Base-by-base conservation (phyloP, 2,888 invertebrate genomes). In the Aspidiotus rigidus region DNA sequence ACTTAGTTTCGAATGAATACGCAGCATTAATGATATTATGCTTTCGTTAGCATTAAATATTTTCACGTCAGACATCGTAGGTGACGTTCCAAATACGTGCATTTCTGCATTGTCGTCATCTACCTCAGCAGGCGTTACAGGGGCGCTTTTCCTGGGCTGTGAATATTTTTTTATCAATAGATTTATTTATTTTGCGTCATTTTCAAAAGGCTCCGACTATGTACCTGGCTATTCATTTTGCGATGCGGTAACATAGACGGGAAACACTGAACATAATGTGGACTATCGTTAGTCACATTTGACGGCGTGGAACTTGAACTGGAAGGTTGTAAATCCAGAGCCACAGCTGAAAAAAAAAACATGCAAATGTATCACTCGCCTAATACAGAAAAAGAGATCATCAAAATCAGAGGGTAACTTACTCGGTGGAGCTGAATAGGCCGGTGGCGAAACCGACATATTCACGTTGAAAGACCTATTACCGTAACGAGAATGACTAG, bases 1-100 rank as follows among this genome's bases (percentile, higher is more conserved):
- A 0, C 90, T 89, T 55, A 96, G 81, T 77, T 94, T 93, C 2
- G 92, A 90, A 79, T 97, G 95, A 13, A 95, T 82, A 77, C 92
- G 93, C 66, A 96, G 80, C 57, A 97, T 81, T 64, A 96, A 80
- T 0, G 94, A 93, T 74, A 97, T 86, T 72, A 97, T 89, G 71
- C 93, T 95, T 78, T 93, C 93, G 75, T 90, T 89, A 69, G 91
- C 67, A 60, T 60, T 53, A 53, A 59, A 49, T 49, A 67, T 67
- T 60, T 60, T 67, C 44, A 57, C 17, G 42, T 67, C 67, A 9
- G 67, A 39, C 16, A 13, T 44, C 11, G 60, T 28, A 28, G 28
- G 28, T 3, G 28, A 60, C 15, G 67, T 60, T 11, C 42, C 53
- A 6, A 49, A 49, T 13, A 49, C 11, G 10, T 49, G 10, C 49